Conservation (phyloP, 2,888 invertebrate species). For the Tachystola acroxantha region DNA sequence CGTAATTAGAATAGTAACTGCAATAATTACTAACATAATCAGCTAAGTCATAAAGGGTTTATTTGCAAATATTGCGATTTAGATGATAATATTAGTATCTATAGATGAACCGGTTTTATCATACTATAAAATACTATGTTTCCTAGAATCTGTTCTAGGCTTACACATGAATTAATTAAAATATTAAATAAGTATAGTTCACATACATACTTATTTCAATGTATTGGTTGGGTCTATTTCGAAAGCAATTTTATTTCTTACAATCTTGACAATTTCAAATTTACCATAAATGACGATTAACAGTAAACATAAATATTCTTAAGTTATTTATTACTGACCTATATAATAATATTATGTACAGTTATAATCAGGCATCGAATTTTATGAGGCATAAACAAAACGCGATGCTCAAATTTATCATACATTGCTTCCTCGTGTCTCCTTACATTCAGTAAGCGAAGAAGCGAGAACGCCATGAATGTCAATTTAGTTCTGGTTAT, state of each 20-base stretch:
- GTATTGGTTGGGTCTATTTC: too few species aligned
- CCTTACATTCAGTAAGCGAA: too few species aligned
- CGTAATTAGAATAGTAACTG: neutral
- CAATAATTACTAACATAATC: neutral
- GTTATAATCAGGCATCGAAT: too few species aligned
- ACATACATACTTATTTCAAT: too few species aligned
- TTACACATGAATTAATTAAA: too few species aligned
- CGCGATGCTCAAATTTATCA: too few species aligned
- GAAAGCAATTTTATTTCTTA: too few species aligned
- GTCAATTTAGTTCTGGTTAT: too few species aligned
- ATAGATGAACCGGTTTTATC: neutral
- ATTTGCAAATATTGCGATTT: neutral
- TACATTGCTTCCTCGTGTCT: too few species aligned
- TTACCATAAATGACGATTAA: neutral
- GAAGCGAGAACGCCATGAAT: too few species aligned
- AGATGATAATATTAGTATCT: neutral
- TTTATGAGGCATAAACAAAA: too few species aligned
- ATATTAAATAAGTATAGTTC: too few species aligned
- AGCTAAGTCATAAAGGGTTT: neutral
- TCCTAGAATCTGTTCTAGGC: neutral
- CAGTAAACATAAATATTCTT: neutral
- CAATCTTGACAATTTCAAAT: neutral
- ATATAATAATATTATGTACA: constrained; percentile 2
- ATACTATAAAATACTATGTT: neutral
- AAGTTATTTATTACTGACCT: neutral